Evolutionary conservation across 2,113 vertebrate species (phyloP), one percentile per base, ranked within the genome.

Genomic region (Rhinopomastus cyanomelas): DNA sequence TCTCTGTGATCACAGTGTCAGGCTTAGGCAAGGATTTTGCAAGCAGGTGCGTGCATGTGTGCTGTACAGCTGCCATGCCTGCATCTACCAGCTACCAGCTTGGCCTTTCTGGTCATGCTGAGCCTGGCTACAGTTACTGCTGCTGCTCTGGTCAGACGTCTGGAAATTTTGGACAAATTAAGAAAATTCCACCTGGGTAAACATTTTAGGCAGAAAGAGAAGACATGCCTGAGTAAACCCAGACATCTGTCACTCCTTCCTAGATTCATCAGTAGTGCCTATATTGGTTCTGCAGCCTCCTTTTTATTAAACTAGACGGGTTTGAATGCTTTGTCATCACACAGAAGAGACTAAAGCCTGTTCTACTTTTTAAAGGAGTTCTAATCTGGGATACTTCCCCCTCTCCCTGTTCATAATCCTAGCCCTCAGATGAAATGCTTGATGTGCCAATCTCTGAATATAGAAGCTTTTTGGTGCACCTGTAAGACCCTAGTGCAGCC

Each of bases 111-210:
- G 12, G 49, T 61, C 67, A 65, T 36, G 61, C 32, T 46, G 39
- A 72, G 53, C 56, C 68, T 30, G 59, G 76, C 52, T 85, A 51
- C 34, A 83, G 73, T 36, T 84, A 75, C 36, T 81, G 61, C 74
- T 86, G 69, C 57, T 60, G 61, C 62, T 81, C 69, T 1, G 3
- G 77, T 81, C 77, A 93, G 68, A 72, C 0, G 16, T 67, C 88
- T 51, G 39, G 69, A 75, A 86, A 86, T 86, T 86, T 57, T 92
- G 62, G 88, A 72, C 69, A 92, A 92, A 72, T 65, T 30, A 49
- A 15, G 86, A 81, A 81, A 88, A 92, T 68, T 90, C 44, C 74
- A 93, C 73, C 61, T 68, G 65, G 53, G 39, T 52, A 93, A 90
- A 60, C 4, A 64, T 74, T 90, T 95, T 66, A 62, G 42, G 69